phyloP scores from a whole-genome alignment of 2,888 invertebrate species.

The Macrophya annulata region DNA sequence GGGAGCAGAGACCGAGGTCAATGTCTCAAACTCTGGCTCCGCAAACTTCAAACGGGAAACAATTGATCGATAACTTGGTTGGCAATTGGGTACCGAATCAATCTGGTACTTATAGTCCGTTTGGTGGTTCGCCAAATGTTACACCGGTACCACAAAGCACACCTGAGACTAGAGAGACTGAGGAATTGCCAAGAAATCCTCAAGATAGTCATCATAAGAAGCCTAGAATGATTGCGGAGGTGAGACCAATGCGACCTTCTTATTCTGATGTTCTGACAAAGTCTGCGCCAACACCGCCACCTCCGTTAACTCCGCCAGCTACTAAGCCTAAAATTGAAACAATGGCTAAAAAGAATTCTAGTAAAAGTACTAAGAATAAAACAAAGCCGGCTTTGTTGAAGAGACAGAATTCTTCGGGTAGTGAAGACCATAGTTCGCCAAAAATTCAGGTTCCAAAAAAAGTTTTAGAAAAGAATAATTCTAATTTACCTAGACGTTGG shows the following conservation, averaged over 20 bases:
- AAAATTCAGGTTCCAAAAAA: slow-evolving; percentile 75
- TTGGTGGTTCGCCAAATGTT: slow-evolving; percentile 81
- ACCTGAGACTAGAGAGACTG: slow-evolving; percentile 65
- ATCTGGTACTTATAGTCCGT: slow-evolving; percentile 88
- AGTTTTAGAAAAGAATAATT: slow-evolving; percentile 76
- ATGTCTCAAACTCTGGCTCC: slow-evolving; percentile 66
- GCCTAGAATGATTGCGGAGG: slow-evolving; percentile 90
- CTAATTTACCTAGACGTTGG: slow-evolving; percentile 79
- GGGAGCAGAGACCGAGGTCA: slow-evolving; percentile 69
- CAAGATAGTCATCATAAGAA: slow-evolving; percentile 79
- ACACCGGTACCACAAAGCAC: slow-evolving; percentile 71
- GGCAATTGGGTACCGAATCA: slow-evolving; percentile 88
- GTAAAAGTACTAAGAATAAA: slow-evolving; percentile 77
- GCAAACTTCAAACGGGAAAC: slow-evolving; percentile 76
- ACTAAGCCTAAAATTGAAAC: slow-evolving; percentile 77
- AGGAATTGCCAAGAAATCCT: slow-evolving; percentile 70
- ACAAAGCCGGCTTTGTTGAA: slow-evolving; percentile 79
- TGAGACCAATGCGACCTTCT: slow-evolving; percentile 92
- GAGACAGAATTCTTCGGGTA: slow-evolving; percentile 82
- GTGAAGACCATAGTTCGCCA: slow-evolving; percentile 80
- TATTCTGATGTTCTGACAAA: slow-evolving; percentile 93
- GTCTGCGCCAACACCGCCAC: slow-evolving; percentile 78
- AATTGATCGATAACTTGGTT: slow-evolving; percentile 86
- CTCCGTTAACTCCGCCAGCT: slow-evolving; percentile 72
- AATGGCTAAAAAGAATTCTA: slow-evolving; percentile 78